Base-by-base conservation (phyloP, 1,140 invertebrate species). In the Apolygus lucorum region DNA sequence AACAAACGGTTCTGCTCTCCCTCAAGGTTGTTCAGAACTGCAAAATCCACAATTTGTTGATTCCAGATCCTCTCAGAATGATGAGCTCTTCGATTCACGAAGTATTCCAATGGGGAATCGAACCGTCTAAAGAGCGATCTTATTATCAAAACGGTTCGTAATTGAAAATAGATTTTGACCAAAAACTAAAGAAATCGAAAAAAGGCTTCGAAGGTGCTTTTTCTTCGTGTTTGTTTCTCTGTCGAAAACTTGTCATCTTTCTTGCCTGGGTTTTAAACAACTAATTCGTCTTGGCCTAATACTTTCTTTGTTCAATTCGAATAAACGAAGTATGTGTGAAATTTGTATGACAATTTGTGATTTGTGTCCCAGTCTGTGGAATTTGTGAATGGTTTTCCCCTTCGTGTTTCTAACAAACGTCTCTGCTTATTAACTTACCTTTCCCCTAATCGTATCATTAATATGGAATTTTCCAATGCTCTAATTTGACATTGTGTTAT, bases 51-150 rank as follows among this genome's bases (percentile, higher is more conserved):
- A n/a, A n/a, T 70, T 59, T 68, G 27, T 74, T 82, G 22, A 14
- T 84, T 82, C 73, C 84, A 86, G 85, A 86, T 85, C 81, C 83
- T 79, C 26, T 68, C 28, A 80, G 82, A 82, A 87, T 86, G 82
- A 87, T 86, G 80, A 87, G 86, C 78, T 84, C 85, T 78, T 88
- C 87, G 77, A 88, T 88, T 85, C 87, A 88, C 81, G 87, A 88
- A 81, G 86, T 88, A 74, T 87, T 88, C 80, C 85, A 87, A 84
- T 88, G 87, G 87, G 84, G 82, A 78, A 77, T 77, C 75, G 80
- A 82, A 78, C 80, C 81, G 76, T 82, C 83, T 28, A 66, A 66
- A 34, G 64, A 66, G 17, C 64, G 28, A 27, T 64, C 29, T 14
- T 34, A 14, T 59, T 17, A 4, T 59, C 11, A 59, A 59, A 59